phyloP scores from a whole-genome alignment of 2,797 vertebrate species.

The Clarias platycephalus region DNA sequence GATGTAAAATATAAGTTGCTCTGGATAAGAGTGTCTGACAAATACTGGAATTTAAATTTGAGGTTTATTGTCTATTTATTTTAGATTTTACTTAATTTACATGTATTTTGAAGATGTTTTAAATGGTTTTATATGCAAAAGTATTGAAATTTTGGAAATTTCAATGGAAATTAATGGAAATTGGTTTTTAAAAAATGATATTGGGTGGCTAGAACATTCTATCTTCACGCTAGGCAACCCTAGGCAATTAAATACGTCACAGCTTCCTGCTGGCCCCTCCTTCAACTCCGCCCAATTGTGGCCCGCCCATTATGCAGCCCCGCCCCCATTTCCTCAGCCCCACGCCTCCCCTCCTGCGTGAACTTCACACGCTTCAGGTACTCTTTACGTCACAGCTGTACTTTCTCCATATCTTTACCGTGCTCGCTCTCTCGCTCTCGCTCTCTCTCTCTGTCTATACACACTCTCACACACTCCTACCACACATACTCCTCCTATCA shows the following conservation, averaged over 20 bases:
- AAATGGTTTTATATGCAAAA: no score
- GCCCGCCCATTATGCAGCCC: neutral
- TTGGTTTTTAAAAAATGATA: no score
- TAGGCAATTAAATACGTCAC: neutral
- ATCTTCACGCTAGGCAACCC: neutral
- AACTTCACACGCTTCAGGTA: conserved; percentile 32
- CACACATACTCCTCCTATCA: conserved; percentile 38
- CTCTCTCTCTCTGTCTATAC: conserved; percentile 34
- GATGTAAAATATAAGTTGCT: no score
- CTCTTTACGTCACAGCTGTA: conserved; percentile 48
- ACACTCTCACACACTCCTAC: conserved; percentile 7
- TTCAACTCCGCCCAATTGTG: neutral
- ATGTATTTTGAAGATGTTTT: no score
- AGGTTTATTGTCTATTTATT: no score
- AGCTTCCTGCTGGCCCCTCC: neutral
- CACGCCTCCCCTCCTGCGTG: conserved; percentile 1
- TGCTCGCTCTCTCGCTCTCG: conserved; percentile 17
- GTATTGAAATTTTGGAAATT: no score
- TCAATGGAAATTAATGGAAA: no score
- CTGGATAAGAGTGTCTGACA: no score
- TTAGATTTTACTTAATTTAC: no score
- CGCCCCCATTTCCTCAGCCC: neutral
- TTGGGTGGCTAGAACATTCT: no score
- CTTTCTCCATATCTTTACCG: conserved; percentile 31
- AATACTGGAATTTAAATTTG: no score